These are phyloP conservation scores for Atopsyche davidsoni DNA, from an alignment of 1,140 invertebrate species.

Conservation along the genomic window DNA sequence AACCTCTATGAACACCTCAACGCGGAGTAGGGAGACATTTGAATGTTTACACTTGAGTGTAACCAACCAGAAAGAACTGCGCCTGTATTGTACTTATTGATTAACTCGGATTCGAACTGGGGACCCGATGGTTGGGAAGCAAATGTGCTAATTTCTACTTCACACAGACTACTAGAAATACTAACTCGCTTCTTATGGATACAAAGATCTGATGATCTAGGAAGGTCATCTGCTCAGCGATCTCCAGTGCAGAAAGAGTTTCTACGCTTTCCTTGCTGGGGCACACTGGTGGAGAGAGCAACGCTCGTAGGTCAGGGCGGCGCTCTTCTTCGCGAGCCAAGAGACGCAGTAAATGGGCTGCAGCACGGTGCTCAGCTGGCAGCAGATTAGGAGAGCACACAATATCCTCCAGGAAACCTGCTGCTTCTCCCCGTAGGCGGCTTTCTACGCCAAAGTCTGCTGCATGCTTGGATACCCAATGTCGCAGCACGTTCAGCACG, in stretches of 20 bases:
- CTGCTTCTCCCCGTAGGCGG: slow-evolving; percentile 68
- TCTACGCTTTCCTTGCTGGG: slow-evolving; percentile 81
- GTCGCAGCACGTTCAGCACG: slow-evolving; percentile 78
- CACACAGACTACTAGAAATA: slow-evolving; percentile 35
- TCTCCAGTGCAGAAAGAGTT: slow-evolving; percentile 81
- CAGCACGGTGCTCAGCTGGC: slow-evolving; percentile 85
- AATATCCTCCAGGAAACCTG: slow-evolving; percentile 86
- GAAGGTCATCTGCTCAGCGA: slow-evolving; percentile 91
- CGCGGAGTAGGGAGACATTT: no score
- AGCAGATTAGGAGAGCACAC: slow-evolving; percentile 78
- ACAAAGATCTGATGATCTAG: slow-evolving; percentile 91
- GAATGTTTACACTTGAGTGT: no score
- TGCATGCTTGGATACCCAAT: slow-evolving; percentile 64
- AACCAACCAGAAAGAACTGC: no score
- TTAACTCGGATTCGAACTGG: no score
- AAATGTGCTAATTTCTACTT: no score
- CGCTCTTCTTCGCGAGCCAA: slow-evolving; percentile 60
- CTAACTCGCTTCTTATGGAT: slow-evolving; percentile 86
- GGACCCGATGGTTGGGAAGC: no score
- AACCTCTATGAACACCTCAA: no score
- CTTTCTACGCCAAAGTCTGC: slow-evolving; percentile 82
- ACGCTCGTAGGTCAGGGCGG: slow-evolving; percentile 58
- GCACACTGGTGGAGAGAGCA: slow-evolving; percentile 66
- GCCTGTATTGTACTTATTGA: no score
- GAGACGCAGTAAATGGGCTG: slow-evolving; percentile 71